phyloP scores from a whole-genome alignment of 2,888 invertebrate species.

The Mechanitis mazaeus region DNA sequence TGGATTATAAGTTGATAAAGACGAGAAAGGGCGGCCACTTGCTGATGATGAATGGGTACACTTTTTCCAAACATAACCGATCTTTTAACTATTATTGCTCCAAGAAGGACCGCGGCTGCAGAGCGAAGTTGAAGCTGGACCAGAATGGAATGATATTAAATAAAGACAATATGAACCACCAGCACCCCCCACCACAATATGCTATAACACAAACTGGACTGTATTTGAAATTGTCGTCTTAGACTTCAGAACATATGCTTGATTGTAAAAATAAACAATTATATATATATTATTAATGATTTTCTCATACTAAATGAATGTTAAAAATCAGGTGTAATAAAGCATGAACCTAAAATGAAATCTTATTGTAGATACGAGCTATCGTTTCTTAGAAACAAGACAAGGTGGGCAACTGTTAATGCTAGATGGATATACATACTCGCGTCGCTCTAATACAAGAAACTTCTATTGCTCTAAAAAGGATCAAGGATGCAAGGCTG shows the following conservation, averaged over 20 bases:
- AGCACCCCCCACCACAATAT: conserved; percentile 32
- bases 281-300: too few relatives aligned
- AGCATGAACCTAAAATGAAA: too few relatives aligned
- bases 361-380: conserved; percentile 21
- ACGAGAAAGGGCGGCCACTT: conserved; percentile 30
- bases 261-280: not conserved
- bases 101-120: conserved; percentile 36
- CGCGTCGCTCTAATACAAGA: conserved; percentile 27
- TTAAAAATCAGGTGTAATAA: too few relatives aligned
- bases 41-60: conserved; percentile 35
- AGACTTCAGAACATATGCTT: conserved; percentile 17
- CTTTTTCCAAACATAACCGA: conserved; percentile 33
- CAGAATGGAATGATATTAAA: conserved; percentile 25
- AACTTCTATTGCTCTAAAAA: conserved; percentile 42
- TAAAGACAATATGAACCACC: conserved; percentile 23
- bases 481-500: conserved; percentile 36
- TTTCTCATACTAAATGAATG: too few relatives aligned
- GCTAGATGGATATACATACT: conserved; percentile 38
- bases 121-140: conserved; percentile 33
- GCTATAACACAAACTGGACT: conserved; percentile 8
- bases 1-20: conserved; percentile 37
- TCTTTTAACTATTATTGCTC: conserved; percentile 37
- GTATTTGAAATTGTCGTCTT: conserved; percentile 27
- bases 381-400: conserved; percentile 35
- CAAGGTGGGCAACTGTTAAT: conserved; percentile 34